Base-by-base conservation (phyloP, 2,797 vertebrate species). In the Spondyliosoma cantharus region DNA sequence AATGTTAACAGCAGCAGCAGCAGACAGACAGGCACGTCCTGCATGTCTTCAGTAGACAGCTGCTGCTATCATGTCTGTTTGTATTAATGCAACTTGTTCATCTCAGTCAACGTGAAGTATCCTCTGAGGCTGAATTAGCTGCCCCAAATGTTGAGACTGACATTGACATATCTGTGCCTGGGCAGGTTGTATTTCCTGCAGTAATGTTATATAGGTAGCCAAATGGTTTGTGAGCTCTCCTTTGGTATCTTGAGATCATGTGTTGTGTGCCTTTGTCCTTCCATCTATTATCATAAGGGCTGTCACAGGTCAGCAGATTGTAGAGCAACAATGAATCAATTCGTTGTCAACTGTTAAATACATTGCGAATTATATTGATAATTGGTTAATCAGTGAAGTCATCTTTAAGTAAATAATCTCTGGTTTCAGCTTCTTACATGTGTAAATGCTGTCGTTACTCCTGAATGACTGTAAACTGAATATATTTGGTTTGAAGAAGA, bases 251-350 rank as follows among this genome's bases (percentile, higher is more conserved):
- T 16, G 19, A 25, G 14, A 19, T 67, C 52, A 59, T 64, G 43
- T 63, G 66, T 46, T 43, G 7, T 15, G 2, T 70, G 24, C 2
- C 20, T 46, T 46, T 68, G n/a, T 60, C 19, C n/a, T 71, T 25
- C 8, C 43, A 63, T 3, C 45, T 42, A 15, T 42, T 42, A 27
- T 15, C 62, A n/a, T 59, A 4, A 48, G 20, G 27, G 63, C 32
- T 75, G 16, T 66, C 46, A 22, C 58, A 87, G 85, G 78, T 78
- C 65, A 61, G 60, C 29, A 52, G 50, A 20, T 11, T n/a, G 48
- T 37, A 11, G 37, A 37, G 8, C 37, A 37, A 37, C 37, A 37
- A 11, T 37, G 9, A 37, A 37, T 37, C 37, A 37, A 11, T 37
- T 37, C 1, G 37, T 37, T 37, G 32, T 9, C 37, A 37, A 37